phyloP scores from a whole-genome alignment of 2,888 invertebrate genomes.

The Lasioglossum oenotherae region DNA sequence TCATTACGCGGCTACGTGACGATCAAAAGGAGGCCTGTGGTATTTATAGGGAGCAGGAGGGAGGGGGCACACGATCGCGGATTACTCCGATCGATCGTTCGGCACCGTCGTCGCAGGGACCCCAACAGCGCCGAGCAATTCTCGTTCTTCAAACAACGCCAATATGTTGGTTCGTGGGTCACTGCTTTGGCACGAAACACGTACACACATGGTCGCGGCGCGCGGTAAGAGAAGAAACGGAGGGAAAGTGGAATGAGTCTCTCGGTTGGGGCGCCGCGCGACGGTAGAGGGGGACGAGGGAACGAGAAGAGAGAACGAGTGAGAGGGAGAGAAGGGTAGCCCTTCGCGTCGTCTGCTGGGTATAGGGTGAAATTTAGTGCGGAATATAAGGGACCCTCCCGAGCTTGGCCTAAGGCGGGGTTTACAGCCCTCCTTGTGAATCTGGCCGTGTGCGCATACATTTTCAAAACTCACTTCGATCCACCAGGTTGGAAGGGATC shows the following conservation, averaged over 20 bases:
- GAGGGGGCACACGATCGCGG: constrained; percentile 55
- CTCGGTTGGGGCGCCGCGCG: constrained; percentile 34
- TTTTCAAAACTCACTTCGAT: constrained; percentile 78
- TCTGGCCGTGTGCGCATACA: constrained; percentile 84
- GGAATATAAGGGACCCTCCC: constrained; percentile 77
- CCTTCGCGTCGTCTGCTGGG: constrained; percentile 54
- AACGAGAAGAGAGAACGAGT: constrained; percentile 13
- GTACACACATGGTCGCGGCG: constrained; percentile 64
- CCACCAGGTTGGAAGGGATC: constrained; percentile 72
- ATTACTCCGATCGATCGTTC: constrained; percentile 63
- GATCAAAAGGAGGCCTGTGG: constrained; percentile 62
- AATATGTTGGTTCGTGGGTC: constrained; percentile 82
- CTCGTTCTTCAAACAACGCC: constrained; percentile 82
- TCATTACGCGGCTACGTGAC: constrained; percentile 69
- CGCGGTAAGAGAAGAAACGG: constrained; percentile 45
- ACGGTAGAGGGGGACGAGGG: background rate
- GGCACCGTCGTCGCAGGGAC: constrained; percentile 55
- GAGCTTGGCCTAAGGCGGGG: constrained; percentile 82
- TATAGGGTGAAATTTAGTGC: constrained; percentile 78
- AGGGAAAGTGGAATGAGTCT: constrained; percentile 46
- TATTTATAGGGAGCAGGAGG: constrained; percentile 59
- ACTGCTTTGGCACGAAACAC: constrained; percentile 78
- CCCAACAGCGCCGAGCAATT: constrained; percentile 70
- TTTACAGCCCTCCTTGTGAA: constrained; percentile 84
- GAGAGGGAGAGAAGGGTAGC: constrained; percentile 12